These are phyloP conservation scores for Neria commutata DNA, from an alignment of 2,888 invertebrate genomes.

Conservation along the genomic window DNA sequence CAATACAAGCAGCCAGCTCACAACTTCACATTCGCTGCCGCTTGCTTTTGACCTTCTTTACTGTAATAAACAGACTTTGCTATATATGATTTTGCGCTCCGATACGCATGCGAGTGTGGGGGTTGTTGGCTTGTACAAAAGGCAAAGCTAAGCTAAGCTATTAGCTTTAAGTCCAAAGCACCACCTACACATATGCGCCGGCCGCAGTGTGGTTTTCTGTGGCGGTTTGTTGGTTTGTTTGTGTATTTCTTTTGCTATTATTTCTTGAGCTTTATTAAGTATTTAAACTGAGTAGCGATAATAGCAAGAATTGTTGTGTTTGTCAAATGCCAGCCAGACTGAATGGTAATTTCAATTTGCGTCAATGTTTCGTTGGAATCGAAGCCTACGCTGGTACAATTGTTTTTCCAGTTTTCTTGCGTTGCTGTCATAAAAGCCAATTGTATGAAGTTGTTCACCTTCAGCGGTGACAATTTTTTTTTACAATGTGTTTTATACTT, in stretches of 20 bases:
- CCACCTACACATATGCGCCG: too few species aligned
- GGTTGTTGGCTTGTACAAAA: too few species aligned
- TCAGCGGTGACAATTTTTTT: not conserved
- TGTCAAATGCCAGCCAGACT: not conserved
- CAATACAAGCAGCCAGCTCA: not conserved
- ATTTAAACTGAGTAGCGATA: not conserved
- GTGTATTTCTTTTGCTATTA: not conserved
- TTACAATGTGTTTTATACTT: not conserved
- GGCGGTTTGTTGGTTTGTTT: too few species aligned
- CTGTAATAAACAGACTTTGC: not conserved
- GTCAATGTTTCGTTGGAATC: not conserved
- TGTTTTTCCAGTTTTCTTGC: too few species aligned
- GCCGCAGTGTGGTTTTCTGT: too few species aligned
- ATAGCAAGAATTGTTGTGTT: too few species aligned
- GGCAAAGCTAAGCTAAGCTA: too few species aligned
- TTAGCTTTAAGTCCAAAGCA: too few species aligned
- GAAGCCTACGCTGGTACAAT: not conserved
- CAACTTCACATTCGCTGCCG: conserved; percentile 1
- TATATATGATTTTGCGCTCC: not conserved
- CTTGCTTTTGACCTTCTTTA: conserved; percentile 11
- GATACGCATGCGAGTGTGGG: not conserved
- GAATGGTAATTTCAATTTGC: not conserved
- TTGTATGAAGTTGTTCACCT: conserved; percentile 1
- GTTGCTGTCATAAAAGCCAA: not conserved
- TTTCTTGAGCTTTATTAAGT: not conserved